Conservation (phyloP, 2,888 invertebrate species). For the Germaria angustata region DNA sequence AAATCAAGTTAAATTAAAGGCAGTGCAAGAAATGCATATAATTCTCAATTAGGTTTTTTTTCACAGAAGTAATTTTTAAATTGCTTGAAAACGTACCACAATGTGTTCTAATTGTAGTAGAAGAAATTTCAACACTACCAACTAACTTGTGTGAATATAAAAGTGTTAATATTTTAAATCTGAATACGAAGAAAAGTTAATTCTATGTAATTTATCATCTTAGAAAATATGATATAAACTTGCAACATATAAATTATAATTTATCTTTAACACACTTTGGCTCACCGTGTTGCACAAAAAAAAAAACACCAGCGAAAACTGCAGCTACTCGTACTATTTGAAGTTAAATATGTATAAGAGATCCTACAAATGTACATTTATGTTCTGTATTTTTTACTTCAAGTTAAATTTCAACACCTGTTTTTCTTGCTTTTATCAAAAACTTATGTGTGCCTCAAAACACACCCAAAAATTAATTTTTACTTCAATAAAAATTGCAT, state of each 20-base stretch:
- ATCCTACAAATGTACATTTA: background rate
- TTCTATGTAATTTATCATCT: slow-evolving; percentile 35
- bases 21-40: too few relatives aligned
- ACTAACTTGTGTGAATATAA: too few relatives aligned
- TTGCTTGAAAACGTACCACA: too few relatives aligned
- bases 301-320: background rate
- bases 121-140: too few relatives aligned
- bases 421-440: slow-evolving; percentile 18
- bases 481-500: background rate
- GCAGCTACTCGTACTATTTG: background rate
- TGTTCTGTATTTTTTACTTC: background rate
- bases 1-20: too few relatives aligned
- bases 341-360: background rate
- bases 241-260: background rate
- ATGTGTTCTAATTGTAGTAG: too few relatives aligned
- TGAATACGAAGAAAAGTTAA: slow-evolving; percentile 12
- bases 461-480: slow-evolving; percentile 53
- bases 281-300: background rate
- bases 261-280: slow-evolving; percentile 26
- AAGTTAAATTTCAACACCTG: slow-evolving; percentile 57
- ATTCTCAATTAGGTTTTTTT: too few relatives aligned
- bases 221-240: background rate
- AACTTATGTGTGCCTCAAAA: slow-evolving; percentile 25
- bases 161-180: background rate
- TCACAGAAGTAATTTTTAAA: too few relatives aligned